Percentiles rank a stretch among this genome's conserved stretches.
Conservation (phyloP, 2,888 invertebrate species). For the Campoplex nolae region DNA sequence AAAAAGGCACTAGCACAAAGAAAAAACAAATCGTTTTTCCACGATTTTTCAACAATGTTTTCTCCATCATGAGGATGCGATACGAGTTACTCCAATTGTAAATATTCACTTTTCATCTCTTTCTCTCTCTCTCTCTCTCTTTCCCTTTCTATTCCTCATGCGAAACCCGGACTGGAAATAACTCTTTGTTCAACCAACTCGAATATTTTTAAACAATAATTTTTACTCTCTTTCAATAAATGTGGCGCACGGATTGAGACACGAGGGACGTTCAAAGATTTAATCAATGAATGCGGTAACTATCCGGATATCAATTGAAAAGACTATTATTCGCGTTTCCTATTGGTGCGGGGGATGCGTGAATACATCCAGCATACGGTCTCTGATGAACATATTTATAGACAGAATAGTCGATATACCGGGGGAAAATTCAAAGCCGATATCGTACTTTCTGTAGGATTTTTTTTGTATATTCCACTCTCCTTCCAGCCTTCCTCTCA, state of each 20-base stretch:
- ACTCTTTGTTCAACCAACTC: neutral
- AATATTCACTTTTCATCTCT: neutral
- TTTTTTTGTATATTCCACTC: neutral
- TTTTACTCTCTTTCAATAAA: neutral
- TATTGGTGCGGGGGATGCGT: constrained; percentile 31
- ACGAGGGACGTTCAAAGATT: neutral
- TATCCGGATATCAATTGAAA: constrained; percentile 36
- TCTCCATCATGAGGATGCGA: neutral
- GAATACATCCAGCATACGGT: neutral
- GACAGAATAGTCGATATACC: constrained; percentile 49
- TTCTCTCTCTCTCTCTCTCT: neutral
- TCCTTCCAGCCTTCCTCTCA: neutral
- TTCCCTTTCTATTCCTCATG: no score
- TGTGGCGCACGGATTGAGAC: neutral
- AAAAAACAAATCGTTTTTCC: constrained; percentile 10
- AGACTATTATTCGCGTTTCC: constrained; percentile 43
- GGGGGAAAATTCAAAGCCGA: constrained; percentile 23
- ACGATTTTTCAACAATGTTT: neutral
- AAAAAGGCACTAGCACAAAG: neutral
- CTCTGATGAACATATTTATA: constrained; percentile 48
- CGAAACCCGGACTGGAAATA: neutral
- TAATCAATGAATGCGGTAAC: neutral
- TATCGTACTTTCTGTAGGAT: constrained; percentile 12
- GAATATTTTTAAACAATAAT: neutral
- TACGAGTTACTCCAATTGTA: neutral